Conservation (phyloP, 2,113 vertebrate genomes). For the Lycaon pictus region DNA sequence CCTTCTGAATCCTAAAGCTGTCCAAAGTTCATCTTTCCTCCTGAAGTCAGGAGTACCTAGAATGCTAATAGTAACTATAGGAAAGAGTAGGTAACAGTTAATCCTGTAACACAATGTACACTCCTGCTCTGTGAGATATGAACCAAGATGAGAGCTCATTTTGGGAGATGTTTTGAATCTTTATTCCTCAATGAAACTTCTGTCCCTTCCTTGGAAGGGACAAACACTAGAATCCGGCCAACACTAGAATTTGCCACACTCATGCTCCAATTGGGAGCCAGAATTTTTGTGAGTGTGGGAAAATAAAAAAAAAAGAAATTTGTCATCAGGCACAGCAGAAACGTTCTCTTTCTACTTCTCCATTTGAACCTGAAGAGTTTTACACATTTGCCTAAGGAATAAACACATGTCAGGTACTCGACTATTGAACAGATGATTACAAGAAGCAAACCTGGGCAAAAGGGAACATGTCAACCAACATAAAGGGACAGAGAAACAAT, state of each 20-base stretch:
- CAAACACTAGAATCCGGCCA: conserved; percentile 82
- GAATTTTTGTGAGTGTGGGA: conserved; percentile 83
- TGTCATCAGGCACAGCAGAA: conserved; percentile 88
- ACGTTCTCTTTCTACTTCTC: conserved; percentile 88
- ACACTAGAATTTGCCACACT: conserved; percentile 84
- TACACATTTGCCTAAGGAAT: conserved; percentile 90
- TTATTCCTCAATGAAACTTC: conserved; percentile 87
- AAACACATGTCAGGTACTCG: conserved; percentile 88
- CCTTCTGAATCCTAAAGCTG: conserved; percentile 42
- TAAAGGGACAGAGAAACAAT: conserved; percentile 64
- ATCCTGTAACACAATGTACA: conserved; percentile 84
- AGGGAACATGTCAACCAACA: conserved; percentile 69
- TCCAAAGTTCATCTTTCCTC: neutral
- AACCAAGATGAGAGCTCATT: conserved; percentile 84
- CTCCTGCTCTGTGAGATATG: conserved; percentile 87
- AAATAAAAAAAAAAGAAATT: conserved; percentile 84
- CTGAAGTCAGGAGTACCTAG: neutral
- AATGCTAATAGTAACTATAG: conserved; percentile 56
- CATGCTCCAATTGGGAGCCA: conserved; percentile 84
- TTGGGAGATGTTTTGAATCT: conserved; percentile 87
- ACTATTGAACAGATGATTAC: conserved; percentile 77
- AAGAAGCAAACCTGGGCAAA: conserved; percentile 76
- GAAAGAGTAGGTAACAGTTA: conserved; percentile 68
- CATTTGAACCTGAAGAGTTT: conserved; percentile 86
- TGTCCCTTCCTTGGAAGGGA: conserved; percentile 83